These are phyloP conservation scores for Sitophilus oryzae DNA, from an alignment of 1,140 invertebrate genomes.

Conservation along the genomic window DNA sequence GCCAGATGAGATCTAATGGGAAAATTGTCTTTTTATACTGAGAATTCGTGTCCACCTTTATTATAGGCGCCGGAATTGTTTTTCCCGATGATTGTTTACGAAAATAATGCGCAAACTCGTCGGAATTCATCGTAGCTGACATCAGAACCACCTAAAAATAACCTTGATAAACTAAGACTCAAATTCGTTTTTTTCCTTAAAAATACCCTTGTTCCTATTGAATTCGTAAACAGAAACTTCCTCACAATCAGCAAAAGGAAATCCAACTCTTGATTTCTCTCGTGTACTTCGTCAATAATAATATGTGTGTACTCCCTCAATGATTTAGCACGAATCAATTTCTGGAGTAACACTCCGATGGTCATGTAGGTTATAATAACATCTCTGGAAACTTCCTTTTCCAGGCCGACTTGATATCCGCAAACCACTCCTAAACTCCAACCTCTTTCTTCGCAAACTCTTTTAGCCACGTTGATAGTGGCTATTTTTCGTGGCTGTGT, in stretches of 20 bases:
- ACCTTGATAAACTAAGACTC: neutral
- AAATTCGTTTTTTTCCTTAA: no score
- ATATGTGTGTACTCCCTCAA: conserved; percentile 78
- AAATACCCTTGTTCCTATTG: conserved; percentile 59
- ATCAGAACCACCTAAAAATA: conserved; percentile 67
- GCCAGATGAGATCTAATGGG: conserved; percentile 62
- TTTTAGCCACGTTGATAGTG: conserved; percentile 78
- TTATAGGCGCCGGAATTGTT: conserved; percentile 44
- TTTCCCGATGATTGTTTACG: conserved; percentile 16
- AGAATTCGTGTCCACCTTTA: conserved; percentile 51
- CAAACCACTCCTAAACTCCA: conserved; percentile 75
- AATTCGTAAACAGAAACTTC: conserved; percentile 69
- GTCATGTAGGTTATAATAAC: conserved; percentile 85
- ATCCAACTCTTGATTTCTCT: conserved; percentile 87
- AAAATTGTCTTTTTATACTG: conserved; percentile 55
- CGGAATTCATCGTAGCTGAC: conserved; percentile 79
- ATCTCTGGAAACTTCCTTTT: conserved; percentile 54
- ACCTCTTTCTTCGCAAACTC: conserved; percentile 75
- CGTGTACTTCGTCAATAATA: conserved; percentile 93
- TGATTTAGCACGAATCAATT: conserved; percentile 62
- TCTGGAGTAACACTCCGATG: conserved; percentile 68
- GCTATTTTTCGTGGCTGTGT: conserved; percentile 88
- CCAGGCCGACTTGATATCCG: conserved; percentile 69
- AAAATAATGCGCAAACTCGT: conserved; percentile 72
- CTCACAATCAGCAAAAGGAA: conserved; percentile 84